A percentile compares a stretch with the other conserved stretches of the same genome.
Conservation (phyloP, 1,140 invertebrate genomes). For the Rhopalosiphum padi region DNA sequence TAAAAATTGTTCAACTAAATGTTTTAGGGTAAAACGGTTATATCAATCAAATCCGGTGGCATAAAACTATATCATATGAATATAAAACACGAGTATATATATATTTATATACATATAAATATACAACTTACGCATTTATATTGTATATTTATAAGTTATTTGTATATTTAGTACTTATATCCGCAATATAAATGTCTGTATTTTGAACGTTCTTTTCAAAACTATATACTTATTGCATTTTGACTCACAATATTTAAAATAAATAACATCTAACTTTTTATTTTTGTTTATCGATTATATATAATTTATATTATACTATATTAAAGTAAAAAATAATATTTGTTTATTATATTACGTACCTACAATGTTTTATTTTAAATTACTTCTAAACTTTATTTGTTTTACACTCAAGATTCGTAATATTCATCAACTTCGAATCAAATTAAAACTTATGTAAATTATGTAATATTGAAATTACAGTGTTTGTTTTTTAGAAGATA, state of each 20-base stretch:
- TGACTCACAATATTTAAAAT: not conserved
- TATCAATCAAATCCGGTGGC: conserved; percentile 42
- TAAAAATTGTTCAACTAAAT: conserved; percentile 40
- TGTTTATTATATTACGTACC: not conserved
- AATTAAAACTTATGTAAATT: not conserved
- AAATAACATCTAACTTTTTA: not conserved
- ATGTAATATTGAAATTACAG: not conserved
- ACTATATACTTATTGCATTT: not conserved
- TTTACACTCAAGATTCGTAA: not conserved
- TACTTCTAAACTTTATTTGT: not conserved
- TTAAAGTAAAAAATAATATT: not conserved
- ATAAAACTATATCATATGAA: not conserved
- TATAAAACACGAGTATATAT: not conserved
- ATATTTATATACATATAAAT: not conserved
- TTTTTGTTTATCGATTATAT: not conserved
- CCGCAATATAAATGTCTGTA: not conserved
- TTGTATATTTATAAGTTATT: conserved; percentile 18
- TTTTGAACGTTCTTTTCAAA: not conserved
- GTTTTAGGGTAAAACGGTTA: conserved; percentile 44
- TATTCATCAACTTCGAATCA: not conserved
- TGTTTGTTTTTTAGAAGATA: not conserved
- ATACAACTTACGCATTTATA: not conserved
- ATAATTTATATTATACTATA: conserved; percentile 1
- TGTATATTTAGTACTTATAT: not conserved
- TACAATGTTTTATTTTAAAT: not conserved